Evolutionary conservation across 2,797 vertebrate species (phyloP).

Genomic region (Gallirallus australis): DNA sequence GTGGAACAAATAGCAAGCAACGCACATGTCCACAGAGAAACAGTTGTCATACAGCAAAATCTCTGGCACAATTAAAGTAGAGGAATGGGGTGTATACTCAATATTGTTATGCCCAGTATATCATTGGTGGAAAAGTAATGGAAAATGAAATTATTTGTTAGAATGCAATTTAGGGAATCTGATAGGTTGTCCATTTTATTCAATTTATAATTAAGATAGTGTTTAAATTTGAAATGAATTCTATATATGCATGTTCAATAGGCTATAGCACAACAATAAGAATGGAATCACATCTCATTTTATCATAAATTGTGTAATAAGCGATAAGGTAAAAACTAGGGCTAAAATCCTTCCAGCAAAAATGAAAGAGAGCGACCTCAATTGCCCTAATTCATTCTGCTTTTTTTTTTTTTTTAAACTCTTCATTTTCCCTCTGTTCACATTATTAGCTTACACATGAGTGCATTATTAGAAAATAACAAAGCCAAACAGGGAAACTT

Average conservation of each 20-base stretch:
- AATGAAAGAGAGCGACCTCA: constrained; percentile 91
- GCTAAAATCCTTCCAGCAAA: constrained; percentile 90
- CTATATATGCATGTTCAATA: constrained; percentile 90
- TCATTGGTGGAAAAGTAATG: constrained; percentile 80
- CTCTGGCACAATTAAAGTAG: constrained; percentile 76
- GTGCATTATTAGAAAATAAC: constrained; percentile 88
- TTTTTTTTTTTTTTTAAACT: constrained; percentile 81
- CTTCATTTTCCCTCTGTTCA: constrained; percentile 90
- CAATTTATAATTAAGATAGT: constrained; percentile 87
- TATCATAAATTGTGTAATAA: constrained; percentile 96
- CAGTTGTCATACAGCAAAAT: constrained; percentile 67
- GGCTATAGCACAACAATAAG: constrained; percentile 89
- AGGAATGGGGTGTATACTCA: constrained; percentile 70
- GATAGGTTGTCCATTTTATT: constrained; percentile 85
- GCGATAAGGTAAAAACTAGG: constrained; percentile 95
- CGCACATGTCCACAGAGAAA: constrained; percentile 67
- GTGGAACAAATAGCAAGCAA: constrained; percentile 72
- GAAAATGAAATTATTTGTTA: constrained; percentile 87
- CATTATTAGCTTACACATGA: constrained; percentile 92
- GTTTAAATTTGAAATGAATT: constrained; percentile 90
- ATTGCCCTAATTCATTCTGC: constrained; percentile 91
- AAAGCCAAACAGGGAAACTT: constrained; percentile 81
- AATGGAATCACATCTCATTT: constrained; percentile 88
- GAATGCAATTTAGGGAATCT: constrained; percentile 83
- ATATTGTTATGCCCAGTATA: constrained; percentile 74